phyloP scores from a whole-genome alignment of 2,797 vertebrate species.

The Pipistrellus kuhlii region DNA sequence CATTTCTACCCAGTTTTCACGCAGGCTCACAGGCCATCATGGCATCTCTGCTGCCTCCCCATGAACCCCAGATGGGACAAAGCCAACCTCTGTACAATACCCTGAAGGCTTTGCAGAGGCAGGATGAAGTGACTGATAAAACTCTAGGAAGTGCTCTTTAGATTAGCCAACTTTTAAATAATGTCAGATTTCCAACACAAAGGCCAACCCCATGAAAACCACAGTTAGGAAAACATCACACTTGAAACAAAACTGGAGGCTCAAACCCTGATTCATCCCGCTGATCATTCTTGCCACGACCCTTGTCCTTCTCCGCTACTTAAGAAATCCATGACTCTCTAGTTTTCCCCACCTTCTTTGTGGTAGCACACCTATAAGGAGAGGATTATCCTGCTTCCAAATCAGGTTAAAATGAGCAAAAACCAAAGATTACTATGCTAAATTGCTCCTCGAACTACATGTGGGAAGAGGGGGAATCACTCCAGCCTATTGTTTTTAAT shows the following conservation, averaged over 20 bases:
- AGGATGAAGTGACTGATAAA: background rate
- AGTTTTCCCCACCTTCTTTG: background rate
- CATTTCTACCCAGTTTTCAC: background rate
- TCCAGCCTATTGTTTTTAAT: slow-evolving; percentile 72
- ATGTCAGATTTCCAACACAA: slow-evolving; percentile 49
- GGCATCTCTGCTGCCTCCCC: background rate
- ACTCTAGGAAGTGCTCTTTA: background rate
- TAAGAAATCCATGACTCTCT: background rate
- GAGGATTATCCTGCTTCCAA: background rate
- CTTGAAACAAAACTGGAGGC: background rate
- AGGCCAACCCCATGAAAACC: background rate
- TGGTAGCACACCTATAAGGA: background rate
- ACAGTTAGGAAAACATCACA: slow-evolving; percentile 19
- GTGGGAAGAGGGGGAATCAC: slow-evolving; percentile 22
- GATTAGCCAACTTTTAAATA: slow-evolving; percentile 43
- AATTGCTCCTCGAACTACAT: slow-evolving; percentile 29
- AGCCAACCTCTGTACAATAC: background rate
- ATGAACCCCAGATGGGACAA: background rate
- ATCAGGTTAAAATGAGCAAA: background rate
- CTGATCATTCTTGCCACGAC: background rate
- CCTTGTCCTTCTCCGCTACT: background rate
- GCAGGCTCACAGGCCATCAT: background rate
- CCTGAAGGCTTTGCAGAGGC: background rate
- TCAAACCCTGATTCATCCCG: background rate
- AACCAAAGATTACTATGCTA: background rate